Conservation (phyloP, 2,113 vertebrate species). For the Bubalus kerabau region DNA sequence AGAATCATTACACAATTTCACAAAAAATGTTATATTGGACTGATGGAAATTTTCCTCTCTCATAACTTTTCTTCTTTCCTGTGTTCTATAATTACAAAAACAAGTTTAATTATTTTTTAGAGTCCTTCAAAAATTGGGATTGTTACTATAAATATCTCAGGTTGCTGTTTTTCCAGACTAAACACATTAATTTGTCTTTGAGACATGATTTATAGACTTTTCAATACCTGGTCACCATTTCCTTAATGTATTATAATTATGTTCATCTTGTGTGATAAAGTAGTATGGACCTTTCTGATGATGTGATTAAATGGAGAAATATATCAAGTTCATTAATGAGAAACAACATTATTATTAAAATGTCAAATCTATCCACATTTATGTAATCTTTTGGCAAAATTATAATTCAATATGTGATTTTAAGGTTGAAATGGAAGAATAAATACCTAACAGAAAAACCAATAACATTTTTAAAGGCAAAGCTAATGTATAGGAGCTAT, state of each 20-base stretch:
- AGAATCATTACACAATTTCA: neutral
- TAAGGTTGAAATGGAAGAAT: neutral
- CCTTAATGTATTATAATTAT: neutral
- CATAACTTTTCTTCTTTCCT: neutral
- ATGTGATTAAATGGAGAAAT: slow-evolving; percentile 20
- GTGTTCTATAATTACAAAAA: neutral
- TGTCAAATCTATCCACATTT: neutral
- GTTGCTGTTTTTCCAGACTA: neutral
- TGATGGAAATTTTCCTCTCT: neutral
- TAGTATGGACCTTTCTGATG: neutral
- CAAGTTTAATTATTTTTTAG: neutral
- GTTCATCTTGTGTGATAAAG: slow-evolving; percentile 24
- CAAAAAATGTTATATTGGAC: neutral
- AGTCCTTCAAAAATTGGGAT: neutral
- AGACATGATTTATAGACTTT: slow-evolving; percentile 37
- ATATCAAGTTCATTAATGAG: neutral
- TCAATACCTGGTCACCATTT: neutral
- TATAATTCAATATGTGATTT: neutral
- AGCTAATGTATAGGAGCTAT: neutral
- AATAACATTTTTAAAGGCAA: neutral
- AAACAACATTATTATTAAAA: slow-evolving; percentile 31
- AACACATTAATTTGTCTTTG: neutral
- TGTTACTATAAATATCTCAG: neutral
- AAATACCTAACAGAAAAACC: neutral
- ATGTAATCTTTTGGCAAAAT: neutral